Evolutionary conservation across 2,797 vertebrate species (phyloP).

Genomic region (Benthosema pterotum): DNA sequence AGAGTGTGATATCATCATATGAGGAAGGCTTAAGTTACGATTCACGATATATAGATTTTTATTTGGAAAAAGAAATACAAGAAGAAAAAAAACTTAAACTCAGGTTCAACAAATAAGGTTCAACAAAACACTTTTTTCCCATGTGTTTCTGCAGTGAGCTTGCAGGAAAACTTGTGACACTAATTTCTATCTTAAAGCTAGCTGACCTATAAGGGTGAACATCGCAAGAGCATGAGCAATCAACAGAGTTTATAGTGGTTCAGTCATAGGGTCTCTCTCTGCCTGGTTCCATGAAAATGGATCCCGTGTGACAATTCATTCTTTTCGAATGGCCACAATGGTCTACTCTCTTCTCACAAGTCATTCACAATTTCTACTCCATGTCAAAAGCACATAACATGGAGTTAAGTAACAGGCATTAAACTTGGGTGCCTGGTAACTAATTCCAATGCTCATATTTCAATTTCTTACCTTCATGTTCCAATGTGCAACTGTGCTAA

Average conservation of each 20-base stretch:
- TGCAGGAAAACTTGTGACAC: constrained; percentile 67
- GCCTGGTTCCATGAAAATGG: constrained; percentile 40
- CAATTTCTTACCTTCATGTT: constrained; percentile 6
- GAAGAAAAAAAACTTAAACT: too few relatives aligned
- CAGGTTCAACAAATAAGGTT: too few relatives aligned
- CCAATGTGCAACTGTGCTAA: not conserved
- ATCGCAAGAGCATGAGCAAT: constrained; percentile 49
- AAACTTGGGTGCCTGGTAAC: constrained; percentile 21
- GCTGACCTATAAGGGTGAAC: constrained; percentile 33
- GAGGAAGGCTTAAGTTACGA: too few relatives aligned
- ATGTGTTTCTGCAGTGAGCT: constrained; percentile 5
- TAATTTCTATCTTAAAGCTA: constrained; percentile 51
- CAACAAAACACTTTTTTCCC: too few relatives aligned
- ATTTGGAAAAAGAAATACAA: too few relatives aligned
- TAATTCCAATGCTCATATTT: constrained; percentile 5
- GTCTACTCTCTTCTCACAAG: constrained; percentile 2
- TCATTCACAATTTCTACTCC: not conserved
- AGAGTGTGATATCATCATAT: too few relatives aligned
- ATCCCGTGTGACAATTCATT: constrained; percentile 41
- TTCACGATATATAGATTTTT: too few relatives aligned
- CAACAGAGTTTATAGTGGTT: constrained; percentile 55
- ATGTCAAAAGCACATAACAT: not conserved
- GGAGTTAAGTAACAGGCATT: constrained; percentile 1
- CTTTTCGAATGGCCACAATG: constrained; percentile 21
- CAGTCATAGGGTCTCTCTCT: constrained; percentile 64